phyloP scores from a whole-genome alignment of 2,113 vertebrate genomes.

The Vidua chalybeata region DNA sequence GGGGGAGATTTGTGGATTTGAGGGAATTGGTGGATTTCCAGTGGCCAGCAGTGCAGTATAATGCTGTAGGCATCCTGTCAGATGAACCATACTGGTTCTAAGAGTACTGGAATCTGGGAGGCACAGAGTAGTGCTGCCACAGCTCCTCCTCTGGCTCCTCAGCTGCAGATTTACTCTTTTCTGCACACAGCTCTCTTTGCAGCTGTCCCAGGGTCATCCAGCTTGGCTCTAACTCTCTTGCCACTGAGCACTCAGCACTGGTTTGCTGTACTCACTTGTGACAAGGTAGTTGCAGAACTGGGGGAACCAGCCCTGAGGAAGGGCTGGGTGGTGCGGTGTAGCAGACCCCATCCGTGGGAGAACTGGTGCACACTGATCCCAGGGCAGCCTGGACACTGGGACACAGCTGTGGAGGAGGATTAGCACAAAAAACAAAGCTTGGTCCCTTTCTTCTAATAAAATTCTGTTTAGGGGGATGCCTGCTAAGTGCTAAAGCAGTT shows the following conservation, averaged over 20 bases:
- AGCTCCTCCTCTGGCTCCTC: neutral
- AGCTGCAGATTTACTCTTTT: neutral
- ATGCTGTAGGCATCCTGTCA: neutral
- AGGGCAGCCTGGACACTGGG: neutral
- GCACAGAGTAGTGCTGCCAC: neutral
- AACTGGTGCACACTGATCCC: neutral
- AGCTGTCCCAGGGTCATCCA: neutral
- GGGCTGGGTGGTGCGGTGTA: neutral
- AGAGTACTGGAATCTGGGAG: neutral
- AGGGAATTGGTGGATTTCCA: neutral
- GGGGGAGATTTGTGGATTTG: neutral
- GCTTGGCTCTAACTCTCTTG: neutral
- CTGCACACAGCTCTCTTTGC: neutral
- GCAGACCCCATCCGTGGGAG: neutral
- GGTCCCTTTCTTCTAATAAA: neutral
- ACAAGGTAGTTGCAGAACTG: neutral
- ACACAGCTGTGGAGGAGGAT: accelerated
- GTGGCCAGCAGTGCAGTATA: neutral
- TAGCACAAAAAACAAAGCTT: neutral
- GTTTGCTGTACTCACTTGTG: neutral
- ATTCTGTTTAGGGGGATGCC: neutral
- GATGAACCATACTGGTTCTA: neutral
- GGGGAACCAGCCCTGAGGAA: neutral
- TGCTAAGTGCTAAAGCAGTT: neutral
- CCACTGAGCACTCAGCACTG: neutral